phyloP scores from a whole-genome alignment of 2,797 vertebrate genomes.

The Pipistrellus pygmaeus region DNA sequence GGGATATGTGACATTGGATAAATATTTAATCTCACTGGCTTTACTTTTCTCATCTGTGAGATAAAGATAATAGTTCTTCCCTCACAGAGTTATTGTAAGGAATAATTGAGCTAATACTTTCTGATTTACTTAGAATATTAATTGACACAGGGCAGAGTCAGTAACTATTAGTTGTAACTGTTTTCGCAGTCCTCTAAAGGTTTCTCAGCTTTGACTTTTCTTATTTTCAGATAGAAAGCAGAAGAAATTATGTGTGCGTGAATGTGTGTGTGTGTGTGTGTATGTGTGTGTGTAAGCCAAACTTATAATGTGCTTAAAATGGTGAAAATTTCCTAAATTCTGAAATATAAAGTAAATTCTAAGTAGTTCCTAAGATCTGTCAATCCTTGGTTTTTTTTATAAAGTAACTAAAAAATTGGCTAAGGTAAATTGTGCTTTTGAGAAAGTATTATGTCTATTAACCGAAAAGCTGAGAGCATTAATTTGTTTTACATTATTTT shows the following conservation, averaged over 20 bases:
- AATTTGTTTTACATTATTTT: slow-evolving; percentile 71
- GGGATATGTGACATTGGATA: not conserved
- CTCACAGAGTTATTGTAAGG: not conserved
- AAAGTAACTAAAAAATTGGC: not conserved
- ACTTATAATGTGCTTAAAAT: not conserved
- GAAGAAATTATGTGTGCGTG: not conserved
- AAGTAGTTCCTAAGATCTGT: not conserved
- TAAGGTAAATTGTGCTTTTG: not conserved
- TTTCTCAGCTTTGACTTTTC: slow-evolving; percentile 19
- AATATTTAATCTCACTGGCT: slow-evolving; percentile 12
- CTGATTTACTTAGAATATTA: not conserved
- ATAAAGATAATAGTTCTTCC: not conserved
- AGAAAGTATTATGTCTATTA: slow-evolving; percentile 45
- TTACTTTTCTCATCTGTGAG: not conserved
- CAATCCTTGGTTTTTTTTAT: not conserved
- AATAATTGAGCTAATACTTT: not conserved
- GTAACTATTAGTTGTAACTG: not conserved
- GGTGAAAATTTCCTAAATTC: slow-evolving; percentile 14
- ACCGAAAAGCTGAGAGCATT: slow-evolving; percentile 24
- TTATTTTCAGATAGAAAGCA: slow-evolving; percentile 19
- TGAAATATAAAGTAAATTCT: slow-evolving; percentile 53
- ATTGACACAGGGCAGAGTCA: not conserved
- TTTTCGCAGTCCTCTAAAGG: not conserved
- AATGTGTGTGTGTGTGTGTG: not conserved
- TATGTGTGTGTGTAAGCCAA: not conserved